Conservation (phyloP, 1,140 invertebrate genomes). For the Aphaenogaster floridana region DNA sequence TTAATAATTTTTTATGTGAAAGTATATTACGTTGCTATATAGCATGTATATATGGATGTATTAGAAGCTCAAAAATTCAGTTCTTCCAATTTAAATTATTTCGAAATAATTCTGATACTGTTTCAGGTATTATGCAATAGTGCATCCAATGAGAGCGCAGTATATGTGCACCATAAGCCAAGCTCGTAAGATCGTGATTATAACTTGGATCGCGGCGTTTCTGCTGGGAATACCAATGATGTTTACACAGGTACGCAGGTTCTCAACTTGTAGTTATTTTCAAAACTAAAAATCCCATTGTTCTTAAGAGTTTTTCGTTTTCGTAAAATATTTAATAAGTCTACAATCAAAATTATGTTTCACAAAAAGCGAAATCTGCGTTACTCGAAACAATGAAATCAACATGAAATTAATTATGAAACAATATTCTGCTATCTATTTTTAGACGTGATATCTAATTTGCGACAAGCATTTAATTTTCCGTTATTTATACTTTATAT, state of each 20-base stretch:
- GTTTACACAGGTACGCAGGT: constrained; percentile 87
- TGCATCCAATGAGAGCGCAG: constrained; percentile 92
- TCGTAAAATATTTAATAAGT: neutral
- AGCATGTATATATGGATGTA: neutral
- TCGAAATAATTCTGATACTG: constrained; percentile 30
- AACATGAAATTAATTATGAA: neutral
- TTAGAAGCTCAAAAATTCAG: neutral
- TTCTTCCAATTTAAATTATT: neutral
- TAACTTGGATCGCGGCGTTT: constrained; percentile 90
- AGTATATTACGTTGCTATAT: neutral
- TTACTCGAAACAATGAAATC: neutral
- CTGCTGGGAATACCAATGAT: constrained; percentile 88
- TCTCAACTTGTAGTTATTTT: neutral
- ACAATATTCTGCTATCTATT: neutral
- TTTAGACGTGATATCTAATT: neutral
- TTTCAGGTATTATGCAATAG: constrained; percentile 92
- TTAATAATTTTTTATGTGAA: constrained; percentile 2
- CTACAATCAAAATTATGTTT: neutral
- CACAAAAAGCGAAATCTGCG: neutral
- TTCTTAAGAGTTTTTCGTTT: neutral
- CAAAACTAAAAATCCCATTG: neutral
- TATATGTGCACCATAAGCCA: constrained; percentile 91
- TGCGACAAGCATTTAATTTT: neutral
- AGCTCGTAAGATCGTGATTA: constrained; percentile 89
- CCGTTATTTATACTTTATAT: neutral